These are phyloP conservation scores for Steinernema feltiae DNA, from an alignment of 1,140 invertebrate genomes.

Conservation along the genomic window DNA sequence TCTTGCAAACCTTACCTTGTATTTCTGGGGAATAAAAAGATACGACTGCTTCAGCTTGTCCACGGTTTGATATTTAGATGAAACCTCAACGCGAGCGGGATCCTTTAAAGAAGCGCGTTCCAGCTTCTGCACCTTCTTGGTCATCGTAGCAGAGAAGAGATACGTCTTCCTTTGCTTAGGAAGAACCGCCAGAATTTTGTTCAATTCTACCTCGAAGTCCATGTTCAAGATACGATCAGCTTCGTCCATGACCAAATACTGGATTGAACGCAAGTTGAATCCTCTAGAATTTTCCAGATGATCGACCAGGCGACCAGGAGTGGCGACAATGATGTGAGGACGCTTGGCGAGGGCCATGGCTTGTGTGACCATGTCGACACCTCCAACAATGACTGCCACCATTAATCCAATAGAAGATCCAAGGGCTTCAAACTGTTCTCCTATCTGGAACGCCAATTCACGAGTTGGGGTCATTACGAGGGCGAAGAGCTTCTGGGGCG, in stretches of 20 bases:
- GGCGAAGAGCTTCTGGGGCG: constrained; percentile 86
- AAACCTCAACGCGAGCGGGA: constrained; percentile 79
- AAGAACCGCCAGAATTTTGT: constrained; percentile 87
- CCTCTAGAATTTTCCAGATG: constrained; percentile 89
- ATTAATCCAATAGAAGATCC: constrained; percentile 82
- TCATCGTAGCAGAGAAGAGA: constrained; percentile 95
- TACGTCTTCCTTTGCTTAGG: constrained; percentile 79
- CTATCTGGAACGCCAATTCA: constrained; percentile 90
- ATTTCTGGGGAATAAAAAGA: constrained; percentile 89
- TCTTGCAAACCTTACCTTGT: constrained; percentile 66
- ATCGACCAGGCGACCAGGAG: constrained; percentile 80
- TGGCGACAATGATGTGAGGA: constrained; percentile 88
- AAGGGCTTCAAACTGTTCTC: constrained; percentile 82
- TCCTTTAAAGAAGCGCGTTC: constrained; percentile 82
- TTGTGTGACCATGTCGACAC: constrained; percentile 94
- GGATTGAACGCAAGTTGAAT: constrained; percentile 78
- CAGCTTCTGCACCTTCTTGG: constrained; percentile 89
- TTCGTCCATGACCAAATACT: constrained; percentile 91
- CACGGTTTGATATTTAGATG: constrained; percentile 95
- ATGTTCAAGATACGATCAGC: constrained; percentile 89
- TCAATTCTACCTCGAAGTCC: constrained; percentile 89
- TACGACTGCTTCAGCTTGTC: constrained; percentile 91
- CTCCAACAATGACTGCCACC: constrained; percentile 89
- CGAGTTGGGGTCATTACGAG: constrained; percentile 88
- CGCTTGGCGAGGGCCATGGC: constrained; percentile 82